Conservation (phyloP, 2,797 vertebrate species). For the Malacoctenus gilli region DNA sequence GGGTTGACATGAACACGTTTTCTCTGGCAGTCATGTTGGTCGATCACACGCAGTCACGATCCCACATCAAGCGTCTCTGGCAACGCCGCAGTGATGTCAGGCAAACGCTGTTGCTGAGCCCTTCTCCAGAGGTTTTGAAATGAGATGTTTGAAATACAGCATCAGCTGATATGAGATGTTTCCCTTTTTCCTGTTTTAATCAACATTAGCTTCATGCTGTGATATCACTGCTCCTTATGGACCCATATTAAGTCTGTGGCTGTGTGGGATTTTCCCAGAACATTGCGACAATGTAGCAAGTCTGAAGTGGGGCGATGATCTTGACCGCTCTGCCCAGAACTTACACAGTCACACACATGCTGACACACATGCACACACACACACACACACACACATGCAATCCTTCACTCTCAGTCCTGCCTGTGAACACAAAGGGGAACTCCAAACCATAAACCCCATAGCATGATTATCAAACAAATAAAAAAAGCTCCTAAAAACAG, state of each 20-base stretch:
- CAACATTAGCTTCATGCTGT: constrained; percentile 1
- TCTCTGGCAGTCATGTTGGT: background rate
- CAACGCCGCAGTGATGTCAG: background rate
- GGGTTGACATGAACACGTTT: background rate
- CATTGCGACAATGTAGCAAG: too few relatives aligned
- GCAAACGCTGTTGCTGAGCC: background rate
- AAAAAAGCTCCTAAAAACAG: constrained; percentile 26
- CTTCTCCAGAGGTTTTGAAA: constrained; percentile 1
- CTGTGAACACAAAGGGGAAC: constrained; percentile 64
- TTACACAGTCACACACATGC: too few relatives aligned
- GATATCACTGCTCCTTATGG: background rate
- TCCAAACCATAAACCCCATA: constrained; percentile 69
- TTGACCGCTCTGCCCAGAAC: constrained; percentile 45
- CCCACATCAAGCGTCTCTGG: constrained; percentile 8
- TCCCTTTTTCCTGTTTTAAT: background rate
- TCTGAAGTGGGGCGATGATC: constrained; percentile 22
- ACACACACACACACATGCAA: constrained; percentile 28
- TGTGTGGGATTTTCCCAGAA: constrained; percentile 67
- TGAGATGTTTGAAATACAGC: too few relatives aligned
- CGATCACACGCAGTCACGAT: constrained; percentile 4
- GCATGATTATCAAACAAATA: constrained; percentile 66
- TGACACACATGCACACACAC: constrained; percentile 26
- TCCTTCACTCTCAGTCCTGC: constrained; percentile 10
- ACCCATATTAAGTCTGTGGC: constrained; percentile 2
- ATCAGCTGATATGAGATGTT: background rate